Evolutionary conservation across 2,797 vertebrate species (phyloP), one percentile per base, ranked within the genome.

Genomic region (Pelodytes ibericus): DNA sequence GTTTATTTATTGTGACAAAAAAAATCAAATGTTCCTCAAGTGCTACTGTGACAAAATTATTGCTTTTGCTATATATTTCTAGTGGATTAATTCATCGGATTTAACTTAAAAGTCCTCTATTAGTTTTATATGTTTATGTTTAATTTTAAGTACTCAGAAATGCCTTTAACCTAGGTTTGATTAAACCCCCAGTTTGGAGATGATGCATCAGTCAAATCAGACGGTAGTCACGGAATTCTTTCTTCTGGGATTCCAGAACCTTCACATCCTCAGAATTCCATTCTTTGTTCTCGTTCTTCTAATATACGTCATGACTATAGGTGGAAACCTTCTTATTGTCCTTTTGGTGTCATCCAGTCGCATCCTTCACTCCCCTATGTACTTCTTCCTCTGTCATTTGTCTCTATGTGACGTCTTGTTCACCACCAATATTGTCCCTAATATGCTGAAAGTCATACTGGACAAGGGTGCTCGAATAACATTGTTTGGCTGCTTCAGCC

Each of bases 331-430:
- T 33, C 74, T 86, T 49, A 84, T 87, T 24, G 33, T 85, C 25
- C 16, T 86, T 25, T 79, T 79, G 0, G 74, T 86, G 29, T 72
- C 66, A 53, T 65, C 47, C 20, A 81, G 82, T 36, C 57, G 77
- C 0, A 75, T 72, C 33, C 77, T 87, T 5, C 79, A 83, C 0
- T 81, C 18, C 4, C 84, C 85, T n/a, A 88, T 87, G 86, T 87
- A 86, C 65, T 70, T 82, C 0, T 82, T 88, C 0, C 71, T 88
- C 31, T 81, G 66, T 0, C 68, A 81, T 18, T 83, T 88, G 56
- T 86, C 82, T 0, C 80, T 82, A 65, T 62, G 87, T 22, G 85
- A 88, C 60, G 81, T 86, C 75, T 83, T 80, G 67, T 81, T 83
- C 58, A 86, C 84, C 22, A 80, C 84, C 0, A 75, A 82, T 59